phyloP scores from a whole-genome alignment of 2,113 vertebrate species.

The Megalops atlanticus region DNA sequence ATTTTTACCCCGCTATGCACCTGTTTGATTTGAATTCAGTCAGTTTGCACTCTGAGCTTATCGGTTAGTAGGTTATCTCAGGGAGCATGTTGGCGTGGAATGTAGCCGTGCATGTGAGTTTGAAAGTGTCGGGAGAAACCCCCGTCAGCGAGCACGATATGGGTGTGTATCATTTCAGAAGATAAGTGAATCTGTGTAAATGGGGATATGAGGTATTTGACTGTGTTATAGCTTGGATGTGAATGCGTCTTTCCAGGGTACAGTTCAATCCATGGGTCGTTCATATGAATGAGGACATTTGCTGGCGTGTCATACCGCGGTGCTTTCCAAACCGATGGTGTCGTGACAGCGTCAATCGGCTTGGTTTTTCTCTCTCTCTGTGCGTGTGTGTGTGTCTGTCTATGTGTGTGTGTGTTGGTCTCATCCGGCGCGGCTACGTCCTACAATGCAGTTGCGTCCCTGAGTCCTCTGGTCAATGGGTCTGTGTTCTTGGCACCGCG shows the following conservation, averaged over 20 bases:
- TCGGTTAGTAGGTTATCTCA: background rate
- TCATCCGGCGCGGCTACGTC: background rate
- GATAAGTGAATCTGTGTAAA: background rate
- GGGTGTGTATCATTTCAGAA: background rate
- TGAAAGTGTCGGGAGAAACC: background rate
- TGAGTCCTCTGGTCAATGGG: background rate
- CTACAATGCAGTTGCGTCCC: background rate
- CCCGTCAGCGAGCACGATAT: background rate
- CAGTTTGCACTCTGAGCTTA: background rate
- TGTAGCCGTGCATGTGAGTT: background rate
- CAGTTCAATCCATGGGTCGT: background rate
- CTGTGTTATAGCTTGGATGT: background rate
- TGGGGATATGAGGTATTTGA: background rate
- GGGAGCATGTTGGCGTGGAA: constrained; percentile 3
- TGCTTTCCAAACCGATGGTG: background rate
- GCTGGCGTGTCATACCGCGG: background rate
- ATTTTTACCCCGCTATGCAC: background rate
- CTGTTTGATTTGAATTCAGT: background rate
- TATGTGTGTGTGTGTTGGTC: background rate
- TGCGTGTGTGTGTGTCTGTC: background rate
- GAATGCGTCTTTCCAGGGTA: background rate
- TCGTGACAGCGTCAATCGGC: too few relatives aligned
- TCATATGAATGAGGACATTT: background rate
- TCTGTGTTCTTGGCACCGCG: background rate
- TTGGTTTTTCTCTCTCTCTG: too few relatives aligned